Base-by-base conservation (phyloP, 2,797 vertebrate species). In the Microcaecilia unicolor region DNA sequence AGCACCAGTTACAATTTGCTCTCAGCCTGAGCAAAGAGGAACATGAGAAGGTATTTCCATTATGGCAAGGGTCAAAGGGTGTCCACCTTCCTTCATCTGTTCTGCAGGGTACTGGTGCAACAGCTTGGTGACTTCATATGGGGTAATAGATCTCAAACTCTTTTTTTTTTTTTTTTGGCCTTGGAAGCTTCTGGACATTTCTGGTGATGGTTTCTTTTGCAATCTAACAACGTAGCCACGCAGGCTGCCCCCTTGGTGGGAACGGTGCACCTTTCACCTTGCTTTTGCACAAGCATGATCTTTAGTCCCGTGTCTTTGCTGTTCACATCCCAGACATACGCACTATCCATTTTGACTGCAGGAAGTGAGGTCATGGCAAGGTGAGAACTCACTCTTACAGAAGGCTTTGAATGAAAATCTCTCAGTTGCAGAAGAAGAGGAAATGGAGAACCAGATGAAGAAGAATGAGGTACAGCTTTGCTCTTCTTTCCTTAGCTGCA, bases 1-100 rank as follows among this genome's bases (percentile, higher is more conserved):
- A 97, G 26, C 63, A 84, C 20, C 93, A 98, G 74, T 83, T 98
- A 38, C 86, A 94, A 82, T 71, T 94, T 35, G 95, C 92, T 22
- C 67, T 98, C 58, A 85, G 50, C 61, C 84, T 94, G 64, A 98
- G 95, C 80, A 90, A 81, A 73, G 87, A 96, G 73, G 91, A 91
- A 61, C 92, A 97, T 6, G 80, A 93, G 73, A 91, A 96, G 92
- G 95, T 98, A 90, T 64, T 5, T 16, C 15, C 79, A 82, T 57
- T 64, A 52, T 48, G 73, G 83, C 70, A 1, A 30, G 41, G 64
- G 11, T 30, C 34, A 5, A 44, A 36, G 15, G 59, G 57, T 3
- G 1, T 61, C 65, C 38, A 5, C 15, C 16, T 26, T 44, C 64
- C 37, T n/a, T n/a, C n/a, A n/a, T n/a, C n/a, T n/a, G n/a, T n/a